Base-by-base conservation (phyloP, 2,113 vertebrate genomes). In the Corapipo altera region DNA sequence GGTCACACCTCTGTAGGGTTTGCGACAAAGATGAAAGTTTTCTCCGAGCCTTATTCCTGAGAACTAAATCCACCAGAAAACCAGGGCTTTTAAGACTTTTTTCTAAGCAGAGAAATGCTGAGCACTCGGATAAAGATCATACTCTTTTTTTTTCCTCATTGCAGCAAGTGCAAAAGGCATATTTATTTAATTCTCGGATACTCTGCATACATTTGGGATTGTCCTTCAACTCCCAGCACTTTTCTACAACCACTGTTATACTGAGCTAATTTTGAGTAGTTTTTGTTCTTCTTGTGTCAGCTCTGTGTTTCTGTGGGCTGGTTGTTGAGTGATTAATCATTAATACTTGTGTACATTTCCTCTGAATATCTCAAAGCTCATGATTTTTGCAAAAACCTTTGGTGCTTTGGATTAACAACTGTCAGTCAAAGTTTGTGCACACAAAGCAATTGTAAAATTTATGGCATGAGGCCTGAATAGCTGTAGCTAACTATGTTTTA, bases 61-160 rank as follows among this genome's bases (percentile, higher is more conserved):
- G 72, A 92, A 55, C 18, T 91, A 93, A 97, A 96, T 82, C 89
- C 55, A 46, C 65, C 44, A 49, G 22, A 95, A 95, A 96, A 46
- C 30, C 66, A 48, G n/a, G 69, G 43, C 55, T 96, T 96, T 91
- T 26, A 54, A 82, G 71, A 49, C 13, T 18, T 79, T 89, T 27
- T 52, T 49, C 69, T 85, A 39, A 93, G 78, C 80, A 64, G 35
- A 49, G 88, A 84, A 88, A 81, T 44, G 57, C 71, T 92, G 69
- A 96, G 58, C 32, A 13, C 58, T 71, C 9, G 15, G 59, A 55
- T 85, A 84, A 92, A 91, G 30, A 85, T 58, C 30, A 7, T 14
- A 2, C 9, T 41, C 43, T 19, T 11, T 64, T 24, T 37, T 44
- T 52, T 75, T 35, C 2, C 12, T 27, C 35, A 21, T 67, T 67